Base-by-base conservation (phyloP, 2,888 invertebrate genomes). In the Palloptera scutellata region DNA sequence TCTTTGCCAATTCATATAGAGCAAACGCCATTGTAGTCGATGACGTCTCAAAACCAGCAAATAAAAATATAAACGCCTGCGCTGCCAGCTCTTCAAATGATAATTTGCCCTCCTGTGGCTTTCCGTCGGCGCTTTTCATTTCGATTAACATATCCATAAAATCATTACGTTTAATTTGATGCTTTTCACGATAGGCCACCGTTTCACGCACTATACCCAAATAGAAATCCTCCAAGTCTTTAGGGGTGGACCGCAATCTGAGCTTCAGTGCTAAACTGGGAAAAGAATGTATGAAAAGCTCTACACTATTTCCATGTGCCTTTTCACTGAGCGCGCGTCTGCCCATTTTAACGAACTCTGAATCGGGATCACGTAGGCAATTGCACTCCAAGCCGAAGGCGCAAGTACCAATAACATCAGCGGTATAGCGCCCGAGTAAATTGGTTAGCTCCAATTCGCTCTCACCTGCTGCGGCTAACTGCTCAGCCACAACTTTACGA, bases 21-120 rank as follows among this genome's bases (percentile, higher is more conserved):
- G 85, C 84, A 70, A 87, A 88, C 1, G 86, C 84, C 77, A 87
- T 83, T 0, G 86, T 86, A 0, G 86, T 83, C 0, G 86, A 83
- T 2, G 87, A 87, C 0, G 88, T 88, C 72, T 88, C 88, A 59
- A 86, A 88, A 1, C 89, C 89, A 20, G 88, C 89, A 10, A 83
- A 67, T 71, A 88, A 87, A 75, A 90, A 89, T 0, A 87, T 81
- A 54, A 88, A 84, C 12, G 88, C 86, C 67, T 90, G 88, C 0
- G 88, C 86, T 0, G 86, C 83, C 15, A 89, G 77, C 45, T 89
- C 77, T 1, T 86, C 83, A 10, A 87, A 79, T 3, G 74, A 78
- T 19, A 79, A 17, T 0, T 78, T 80, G 43, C 57, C 61, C 19
- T 82, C 58, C 9, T 62, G 8, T 41, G 66, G 42, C 0, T 57